A percentile compares a stretch with the other conserved stretches of the same genome.
phyloP scores from a whole-genome alignment of 2,797 vertebrate species.

The Sandelia bainsii region DNA sequence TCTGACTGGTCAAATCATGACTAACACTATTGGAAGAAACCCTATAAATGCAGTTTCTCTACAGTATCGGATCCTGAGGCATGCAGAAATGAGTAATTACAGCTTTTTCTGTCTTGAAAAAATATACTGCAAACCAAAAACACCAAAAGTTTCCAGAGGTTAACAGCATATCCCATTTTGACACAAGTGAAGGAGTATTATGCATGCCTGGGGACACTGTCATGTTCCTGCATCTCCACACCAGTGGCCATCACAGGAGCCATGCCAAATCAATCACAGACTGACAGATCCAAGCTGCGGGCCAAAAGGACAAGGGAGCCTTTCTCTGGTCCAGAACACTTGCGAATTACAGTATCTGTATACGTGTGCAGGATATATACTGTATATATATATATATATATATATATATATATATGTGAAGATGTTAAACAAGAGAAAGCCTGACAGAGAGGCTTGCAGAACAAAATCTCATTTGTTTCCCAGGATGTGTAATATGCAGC shows the following conservation, averaged over 20 bases:
- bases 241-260: conserved; percentile 49
- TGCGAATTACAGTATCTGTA: conserved; percentile 17
- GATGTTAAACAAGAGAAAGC: neutral
- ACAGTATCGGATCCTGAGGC: conserved; percentile 17
- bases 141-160: conserved; percentile 26
- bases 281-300: conserved; percentile 48
- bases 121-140: conserved; percentile 7
- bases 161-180: conserved; percentile 36
- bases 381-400: neutral
- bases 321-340: conserved; percentile 21
- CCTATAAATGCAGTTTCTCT: conserved; percentile 28
- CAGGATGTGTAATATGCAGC: neutral
- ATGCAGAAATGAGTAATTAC: conserved; percentile 10
- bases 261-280: conserved; percentile 52
- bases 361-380: conserved; percentile 14
- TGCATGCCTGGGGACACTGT: conserved; percentile 47
- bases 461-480: conserved; percentile 16
- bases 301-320: conserved; percentile 40
- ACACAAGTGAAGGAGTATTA: conserved; percentile 43
- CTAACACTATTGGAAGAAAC: conserved; percentile 30
- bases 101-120: neutral
- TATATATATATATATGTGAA: neutral
- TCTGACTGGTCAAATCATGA: conserved; percentile 58
- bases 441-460: neutral
- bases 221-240: conserved; percentile 59